Base-by-base conservation (phyloP, 1,140 invertebrate genomes). In the Neodiprion fabricii region DNA sequence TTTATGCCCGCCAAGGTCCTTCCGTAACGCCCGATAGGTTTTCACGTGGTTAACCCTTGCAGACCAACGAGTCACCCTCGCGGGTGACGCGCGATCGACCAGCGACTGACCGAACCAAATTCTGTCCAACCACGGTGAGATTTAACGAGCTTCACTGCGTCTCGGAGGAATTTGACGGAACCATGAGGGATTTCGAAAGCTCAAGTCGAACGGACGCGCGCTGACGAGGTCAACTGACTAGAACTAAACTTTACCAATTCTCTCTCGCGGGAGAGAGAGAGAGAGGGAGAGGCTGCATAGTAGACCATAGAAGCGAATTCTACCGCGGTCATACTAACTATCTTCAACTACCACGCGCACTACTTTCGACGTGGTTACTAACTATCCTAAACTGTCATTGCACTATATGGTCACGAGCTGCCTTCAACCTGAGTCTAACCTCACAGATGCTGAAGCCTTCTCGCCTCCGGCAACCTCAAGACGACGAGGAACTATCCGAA, bases 351-450 rank as follows among this genome's bases (percentile, higher is more conserved):
- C 72, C 79, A 72, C 78, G 78, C 49, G 77, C 79, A 79, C 78
- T 80, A 79, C 71, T 71, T 12, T 17, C 53, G 68, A 75, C 73
- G 61, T 73, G 72, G 68, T 47, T 73, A 49, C 76, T 74, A 82
- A 84, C 82, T 82, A 82, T 84, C 81, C 79, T 80, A 78, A 83
- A 84, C 78, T 84, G 76, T 70, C 67, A 47, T 21, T 47, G 53
- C 5, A 8, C 3, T 61, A 61, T 61, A 17, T 40, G 5, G 28
- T 40, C 28, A 40, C 28, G 28, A 40, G 28, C 28, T 40, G n/a
- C 4, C 53, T 61, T 17, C n/a, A 4, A 17, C 53, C 11, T 61
- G 53, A 7, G n/a, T 61, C 53, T 61, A 61, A 17, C 53, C 53
- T 61, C 53, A 14, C 53, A 61, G 53, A 61, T 14, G 11, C 11